A percentile compares a stretch with the other conserved stretches of the same genome.
Conservation (phyloP, 2,113 vertebrate genomes). For the Neolamprologus caudopunctatus region DNA sequence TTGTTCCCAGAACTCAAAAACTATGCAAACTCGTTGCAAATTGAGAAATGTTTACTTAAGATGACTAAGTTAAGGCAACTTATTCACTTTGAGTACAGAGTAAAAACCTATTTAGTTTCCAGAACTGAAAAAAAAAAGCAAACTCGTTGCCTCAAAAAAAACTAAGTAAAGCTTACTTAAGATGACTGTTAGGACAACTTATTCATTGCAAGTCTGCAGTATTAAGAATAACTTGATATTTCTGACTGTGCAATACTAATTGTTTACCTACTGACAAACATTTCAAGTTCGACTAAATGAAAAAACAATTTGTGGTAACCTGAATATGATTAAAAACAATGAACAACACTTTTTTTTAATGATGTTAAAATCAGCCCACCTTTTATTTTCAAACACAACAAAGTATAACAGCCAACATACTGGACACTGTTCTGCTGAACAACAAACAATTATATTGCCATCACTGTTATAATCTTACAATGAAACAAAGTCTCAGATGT, state of each 20-base stretch:
- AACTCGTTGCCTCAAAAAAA: no score
- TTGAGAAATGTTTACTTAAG: no score
- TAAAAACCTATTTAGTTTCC: no score
- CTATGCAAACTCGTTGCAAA: no score
- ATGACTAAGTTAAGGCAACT: rapidly evolving
- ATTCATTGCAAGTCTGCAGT: no score
- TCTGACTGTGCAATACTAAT: no score
- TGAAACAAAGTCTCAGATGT: not conserved
- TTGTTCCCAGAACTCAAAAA: not conserved
- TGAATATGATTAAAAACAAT: not conserved
- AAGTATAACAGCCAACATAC: not conserved
- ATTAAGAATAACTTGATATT: no score
- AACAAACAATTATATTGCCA: not conserved
- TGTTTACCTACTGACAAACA: no score
- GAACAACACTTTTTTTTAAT: not conserved
- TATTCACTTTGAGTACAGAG: no score
- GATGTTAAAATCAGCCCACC: not conserved
- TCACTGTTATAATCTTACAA: not conserved
- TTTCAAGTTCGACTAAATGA: no score
- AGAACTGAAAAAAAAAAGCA: not conserved
- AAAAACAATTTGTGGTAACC: not conserved
- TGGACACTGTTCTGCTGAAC: not conserved
- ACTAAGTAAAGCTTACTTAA: no score
- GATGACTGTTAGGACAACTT: rapidly evolving
- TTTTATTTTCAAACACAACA: not conserved